Percentiles rank a stretch among this genome's conserved stretches.
Conservation (phyloP, 2,797 vertebrate genomes). For the Lophura swinhoii region DNA sequence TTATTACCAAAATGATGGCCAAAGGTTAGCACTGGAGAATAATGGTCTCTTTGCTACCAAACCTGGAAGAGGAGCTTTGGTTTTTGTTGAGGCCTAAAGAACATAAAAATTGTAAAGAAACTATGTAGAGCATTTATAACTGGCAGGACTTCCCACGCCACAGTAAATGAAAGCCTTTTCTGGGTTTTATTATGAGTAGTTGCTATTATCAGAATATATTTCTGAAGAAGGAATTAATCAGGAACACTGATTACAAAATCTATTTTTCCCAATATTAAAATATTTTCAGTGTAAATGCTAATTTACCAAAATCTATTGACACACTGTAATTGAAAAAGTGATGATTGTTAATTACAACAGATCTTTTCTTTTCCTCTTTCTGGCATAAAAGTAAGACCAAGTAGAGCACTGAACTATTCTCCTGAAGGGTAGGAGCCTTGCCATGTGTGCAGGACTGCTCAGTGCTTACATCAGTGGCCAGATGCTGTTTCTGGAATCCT, state of each 20-base stretch:
- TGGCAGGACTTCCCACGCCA: conserved; percentile 69
- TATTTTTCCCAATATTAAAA: conserved; percentile 40
- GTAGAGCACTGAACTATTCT: not conserved
- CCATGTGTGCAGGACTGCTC: not conserved
- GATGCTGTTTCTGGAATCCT: not conserved
- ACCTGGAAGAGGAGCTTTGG: conserved; percentile 90
- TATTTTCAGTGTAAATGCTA: conserved; percentile 33
- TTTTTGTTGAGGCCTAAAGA: conserved; percentile 85
- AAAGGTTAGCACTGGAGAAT: conserved; percentile 78
- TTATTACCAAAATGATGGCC: conserved; percentile 84
- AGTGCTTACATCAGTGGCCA: not conserved
- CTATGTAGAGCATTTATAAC: conserved; percentile 66
- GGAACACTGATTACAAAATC: conserved; percentile 37
- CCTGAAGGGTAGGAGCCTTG: not conserved
- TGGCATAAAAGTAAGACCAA: not conserved
- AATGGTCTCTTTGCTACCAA: conserved; percentile 91
- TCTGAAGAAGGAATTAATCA: conserved; percentile 62
- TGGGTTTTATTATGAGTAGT: conserved; percentile 69
- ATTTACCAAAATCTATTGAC: conserved; percentile 40
- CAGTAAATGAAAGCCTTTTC: conserved; percentile 70
- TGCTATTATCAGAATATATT: conserved; percentile 72
- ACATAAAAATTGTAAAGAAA: conserved; percentile 66
- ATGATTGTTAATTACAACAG: not conserved
- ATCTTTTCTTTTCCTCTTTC: not conserved
- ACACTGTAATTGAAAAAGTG: conserved; percentile 27